Conservation (phyloP, 2,113 vertebrate species). For the Zingel zingel region DNA sequence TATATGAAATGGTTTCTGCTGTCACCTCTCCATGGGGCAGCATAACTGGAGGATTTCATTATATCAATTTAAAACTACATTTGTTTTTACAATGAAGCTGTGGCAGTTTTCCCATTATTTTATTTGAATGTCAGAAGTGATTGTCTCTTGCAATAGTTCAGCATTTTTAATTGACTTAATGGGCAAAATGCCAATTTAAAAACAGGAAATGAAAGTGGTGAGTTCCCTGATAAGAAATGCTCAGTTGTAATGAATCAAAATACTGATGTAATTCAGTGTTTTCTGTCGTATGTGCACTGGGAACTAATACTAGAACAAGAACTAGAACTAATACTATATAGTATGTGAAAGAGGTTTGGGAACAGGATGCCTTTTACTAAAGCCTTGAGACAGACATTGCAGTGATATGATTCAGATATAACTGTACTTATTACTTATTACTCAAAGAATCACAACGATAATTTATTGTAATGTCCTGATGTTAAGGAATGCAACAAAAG, state of each 20-base stretch:
- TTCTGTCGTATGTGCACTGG: conserved; percentile 27
- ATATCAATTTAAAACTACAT: conserved; percentile 42
- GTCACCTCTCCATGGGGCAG: background rate
- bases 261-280: conserved; percentile 49
- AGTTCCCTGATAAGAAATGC: conserved; percentile 54
- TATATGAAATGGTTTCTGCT: background rate
- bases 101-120: conserved; percentile 55
- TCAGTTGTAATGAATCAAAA: conserved; percentile 48
- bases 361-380: conserved; percentile 19
- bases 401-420: background rate
- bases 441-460: background rate
- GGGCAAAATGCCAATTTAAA: conserved; percentile 67
- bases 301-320: conserved; percentile 9
- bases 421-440: background rate
- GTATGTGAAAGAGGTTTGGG: background rate
- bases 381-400: background rate
- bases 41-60: background rate
- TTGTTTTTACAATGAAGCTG: conserved; percentile 43
- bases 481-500: background rate
- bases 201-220: conserved; percentile 58
- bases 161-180: conserved; percentile 68
- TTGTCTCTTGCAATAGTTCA: conserved; percentile 59
- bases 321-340: conserved; percentile 4
- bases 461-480: background rate
- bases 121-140: conserved; percentile 70